Evolutionary conservation across 2,113 vertebrate species (phyloP).

Genomic region (Bostrychus sinensis): DNA sequence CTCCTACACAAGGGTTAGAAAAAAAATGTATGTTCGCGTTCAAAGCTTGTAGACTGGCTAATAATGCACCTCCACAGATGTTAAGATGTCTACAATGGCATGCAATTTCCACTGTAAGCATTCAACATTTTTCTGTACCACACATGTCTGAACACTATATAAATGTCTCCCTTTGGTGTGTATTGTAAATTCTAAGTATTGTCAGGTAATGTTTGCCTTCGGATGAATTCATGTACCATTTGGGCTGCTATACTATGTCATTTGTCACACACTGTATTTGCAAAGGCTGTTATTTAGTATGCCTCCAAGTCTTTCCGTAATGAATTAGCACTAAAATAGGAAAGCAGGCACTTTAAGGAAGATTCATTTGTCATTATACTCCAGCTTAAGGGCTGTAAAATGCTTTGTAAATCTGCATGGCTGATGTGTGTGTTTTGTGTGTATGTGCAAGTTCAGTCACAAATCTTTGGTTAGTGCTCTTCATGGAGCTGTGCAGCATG

Average conservation of each 20-base stretch:
- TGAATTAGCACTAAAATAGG: slow-evolving; percentile 38
- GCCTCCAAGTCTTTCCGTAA: slow-evolving; percentile 37
- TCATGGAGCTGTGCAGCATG: slow-evolving; percentile 19
- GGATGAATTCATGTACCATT: slow-evolving; percentile 44
- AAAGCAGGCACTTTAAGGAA: slow-evolving; percentile 27
- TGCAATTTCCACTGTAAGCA: slow-evolving; percentile 12
- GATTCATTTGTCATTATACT: slow-evolving; percentile 42
- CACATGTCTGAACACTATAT: slow-evolving; percentile 11
- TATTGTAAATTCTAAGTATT: background rate
- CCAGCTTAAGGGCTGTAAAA: slow-evolving; percentile 18
- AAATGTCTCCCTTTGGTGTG: slow-evolving; percentile 25
- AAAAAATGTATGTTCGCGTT: too few relatives aligned
- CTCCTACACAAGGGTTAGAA: too few relatives aligned
- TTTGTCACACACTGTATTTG: slow-evolving; percentile 35
- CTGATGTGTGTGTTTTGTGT: background rate
- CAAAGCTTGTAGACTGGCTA: background rate
- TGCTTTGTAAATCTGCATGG: slow-evolving; percentile 3
- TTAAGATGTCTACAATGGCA: slow-evolving; percentile 20
- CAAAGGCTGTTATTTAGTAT: slow-evolving; percentile 39
- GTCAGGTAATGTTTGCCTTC: slow-evolving; percentile 34
- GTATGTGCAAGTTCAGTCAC: slow-evolving; percentile 27
- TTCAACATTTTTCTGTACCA: slow-evolving; percentile 30
- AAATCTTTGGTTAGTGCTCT: slow-evolving; percentile 38
- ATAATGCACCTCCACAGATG: background rate
- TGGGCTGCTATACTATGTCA: slow-evolving; percentile 28